phyloP scores from a whole-genome alignment of 2,888 invertebrate species.

The Eueremaeus valkanovi region DNA sequence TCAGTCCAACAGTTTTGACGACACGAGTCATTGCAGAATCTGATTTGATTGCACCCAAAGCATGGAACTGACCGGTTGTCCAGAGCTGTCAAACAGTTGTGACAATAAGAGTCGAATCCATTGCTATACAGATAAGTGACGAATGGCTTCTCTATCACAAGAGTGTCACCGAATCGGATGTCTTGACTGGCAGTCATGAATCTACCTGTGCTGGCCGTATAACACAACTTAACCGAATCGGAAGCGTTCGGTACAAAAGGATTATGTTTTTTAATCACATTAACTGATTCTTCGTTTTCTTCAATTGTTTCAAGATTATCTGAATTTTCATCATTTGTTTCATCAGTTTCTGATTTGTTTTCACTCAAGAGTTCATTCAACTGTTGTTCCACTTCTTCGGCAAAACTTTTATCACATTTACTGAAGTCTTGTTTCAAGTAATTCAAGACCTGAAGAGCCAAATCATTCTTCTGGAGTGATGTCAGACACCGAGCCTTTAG shows the following conservation, averaged over 20 bases:
- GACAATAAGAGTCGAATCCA: slow-evolving; percentile 36
- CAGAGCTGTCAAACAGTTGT: slow-evolving; percentile 35
- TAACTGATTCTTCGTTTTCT: not conserved
- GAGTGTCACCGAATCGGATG: slow-evolving; percentile 34
- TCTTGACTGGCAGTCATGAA: not conserved
- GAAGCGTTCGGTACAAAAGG: not conserved
- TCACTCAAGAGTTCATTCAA: not conserved
- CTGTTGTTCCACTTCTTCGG: not conserved
- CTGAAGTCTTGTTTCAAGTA: not conserved
- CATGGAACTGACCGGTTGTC: slow-evolving; percentile 34
- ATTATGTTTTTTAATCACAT: not conserved
- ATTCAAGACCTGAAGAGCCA: not conserved
- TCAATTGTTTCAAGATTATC: not conserved
- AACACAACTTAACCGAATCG: not conserved
- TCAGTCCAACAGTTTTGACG: slow-evolving; percentile 16
- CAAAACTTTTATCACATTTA: not conserved
- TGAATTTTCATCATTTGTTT: slow-evolving; percentile 5
- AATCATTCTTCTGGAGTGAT: not conserved
- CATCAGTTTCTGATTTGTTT: not conserved
- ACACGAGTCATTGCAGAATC: slow-evolving; percentile 37
- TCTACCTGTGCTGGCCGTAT: slow-evolving; percentile 19
- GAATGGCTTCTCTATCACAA: slow-evolving; percentile 35
- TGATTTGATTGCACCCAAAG: slow-evolving; percentile 31
- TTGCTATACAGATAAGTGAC: slow-evolving; percentile 19
- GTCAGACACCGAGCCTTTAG: slow-evolving; percentile 23